Evolutionary conservation across 1,140 invertebrate species (phyloP), one percentile per base, ranked within the genome.

Genomic region (Drosophila pandora): DNA sequence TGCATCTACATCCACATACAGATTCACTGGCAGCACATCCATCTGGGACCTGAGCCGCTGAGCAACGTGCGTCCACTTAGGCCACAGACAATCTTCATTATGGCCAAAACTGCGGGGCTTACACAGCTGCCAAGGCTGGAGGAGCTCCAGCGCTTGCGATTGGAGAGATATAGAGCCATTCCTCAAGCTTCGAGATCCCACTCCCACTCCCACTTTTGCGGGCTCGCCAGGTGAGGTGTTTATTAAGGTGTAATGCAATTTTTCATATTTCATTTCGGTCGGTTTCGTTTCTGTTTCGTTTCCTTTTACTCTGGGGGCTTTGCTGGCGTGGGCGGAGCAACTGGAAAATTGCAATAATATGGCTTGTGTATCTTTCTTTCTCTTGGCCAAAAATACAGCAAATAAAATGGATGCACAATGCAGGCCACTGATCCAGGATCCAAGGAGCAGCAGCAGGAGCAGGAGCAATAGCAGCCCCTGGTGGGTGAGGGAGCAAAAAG

Each of bases 271-370:
- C 69, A 81, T 69, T 85, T 73, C 72, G 41, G 39, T 13, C 73
- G 54, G 62, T 21, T 69, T 71, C 69, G 50, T 59, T 69, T 50
- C 56, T 22, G 55, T 62, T 62, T 55, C 45, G 49, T 60, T 72
- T 52, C 30, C 37, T 57, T 57, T 57, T 25, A 28, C 21, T 39
- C 9, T 8, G 9, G 68, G 22, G 57, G 57, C 43, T 57, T 39
- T 50, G 25, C 25, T 28, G 49, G 84, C 75, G 83, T 87, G 84
- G 83, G 83, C 83, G 83, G 83, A 89, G 84, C 83, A 77, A 89
- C 67, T 89, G 84, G 84, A 88, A 88, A 88, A 88, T 88, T 89
- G 84, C 84, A 88, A 89, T 89, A 88, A 89, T 88, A 89, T 88
- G 79, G 83, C 75, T 65, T 61, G 82, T 81, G 77, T 81, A 70